Percentiles rank a stretch among this genome's conserved stretches.
Evolutionary conservation across 2,113 vertebrate genomes (phyloP).

Genomic region (Corythornis madagascariensis): DNA sequence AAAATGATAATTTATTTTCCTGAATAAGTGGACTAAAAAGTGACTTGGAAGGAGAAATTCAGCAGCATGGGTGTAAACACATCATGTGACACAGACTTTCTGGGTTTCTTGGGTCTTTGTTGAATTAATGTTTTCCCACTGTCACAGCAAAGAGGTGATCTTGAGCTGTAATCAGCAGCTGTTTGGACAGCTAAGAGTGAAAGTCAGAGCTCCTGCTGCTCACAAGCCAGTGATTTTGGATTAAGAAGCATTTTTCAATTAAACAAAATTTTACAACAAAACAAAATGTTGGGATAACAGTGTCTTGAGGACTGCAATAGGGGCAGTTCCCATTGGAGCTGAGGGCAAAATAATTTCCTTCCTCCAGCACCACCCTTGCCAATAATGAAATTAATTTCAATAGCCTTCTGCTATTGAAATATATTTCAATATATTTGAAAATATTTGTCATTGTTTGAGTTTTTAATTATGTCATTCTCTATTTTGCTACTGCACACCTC

Average conservation of each 20-base stretch:
- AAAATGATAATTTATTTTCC: background rate
- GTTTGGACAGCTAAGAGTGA: background rate
- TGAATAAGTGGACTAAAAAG: background rate
- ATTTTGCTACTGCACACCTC: background rate
- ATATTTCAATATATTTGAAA: too few species aligned
- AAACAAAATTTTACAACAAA: too few species aligned
- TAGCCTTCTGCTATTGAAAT: background rate
- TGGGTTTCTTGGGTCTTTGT: background rate
- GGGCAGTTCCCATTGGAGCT: background rate
- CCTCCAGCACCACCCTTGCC: background rate
- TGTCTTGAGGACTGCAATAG: background rate
- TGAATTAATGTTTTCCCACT: background rate
- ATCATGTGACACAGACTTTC: background rate
- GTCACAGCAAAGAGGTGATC: background rate
- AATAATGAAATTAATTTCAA: background rate
- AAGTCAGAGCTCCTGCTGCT: background rate
- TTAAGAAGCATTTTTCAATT: background rate
- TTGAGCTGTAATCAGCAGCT: background rate
- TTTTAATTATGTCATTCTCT: background rate
- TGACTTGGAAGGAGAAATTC: background rate
- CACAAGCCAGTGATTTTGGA: background rate
- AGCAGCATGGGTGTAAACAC: background rate
- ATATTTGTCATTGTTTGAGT: background rate
- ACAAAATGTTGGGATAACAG: background rate
- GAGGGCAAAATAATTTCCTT: background rate